Evolutionary conservation across 2,888 invertebrate genomes (phyloP).

Genomic region (Platycheirus rosarum): DNA sequence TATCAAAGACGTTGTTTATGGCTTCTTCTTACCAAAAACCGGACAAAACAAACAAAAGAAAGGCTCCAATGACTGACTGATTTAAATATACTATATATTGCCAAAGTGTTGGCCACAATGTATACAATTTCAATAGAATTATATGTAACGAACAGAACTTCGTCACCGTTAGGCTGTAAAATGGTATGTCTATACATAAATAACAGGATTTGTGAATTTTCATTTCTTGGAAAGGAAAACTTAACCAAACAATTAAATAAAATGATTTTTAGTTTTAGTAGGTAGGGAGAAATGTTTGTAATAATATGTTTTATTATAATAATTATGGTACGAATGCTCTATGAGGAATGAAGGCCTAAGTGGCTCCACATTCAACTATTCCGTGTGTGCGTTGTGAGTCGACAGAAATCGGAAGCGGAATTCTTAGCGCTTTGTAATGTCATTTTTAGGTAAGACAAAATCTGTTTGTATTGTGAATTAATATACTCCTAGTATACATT

Average conservation of each 20-base stretch:
- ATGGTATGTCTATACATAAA: slow-evolving; percentile 15
- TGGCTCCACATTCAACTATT: no score
- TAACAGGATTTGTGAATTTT: neutral
- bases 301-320: no score
- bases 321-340: no score
- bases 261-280: neutral
- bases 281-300: no score
- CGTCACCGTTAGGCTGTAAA: slow-evolving; percentile 10
- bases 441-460: no score
- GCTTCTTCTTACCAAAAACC: slow-evolving; percentile 35
- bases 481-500: no score
- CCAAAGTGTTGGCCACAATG: slow-evolving; percentile 12
- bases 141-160: slow-evolving; percentile 4
- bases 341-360: no score
- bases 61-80: slow-evolving; percentile 15
- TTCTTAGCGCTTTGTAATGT: no score
- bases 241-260: neutral
- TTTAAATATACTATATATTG: neutral
- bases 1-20: slow-evolving; percentile 45
- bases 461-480: no score
- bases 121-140: neutral
- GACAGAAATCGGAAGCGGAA: no score
- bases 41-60: neutral
- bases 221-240: neutral
- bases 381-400: no score